These are phyloP conservation scores for Drosophila suzukii DNA, from an alignment of 1,140 invertebrate species.

Conservation along the genomic window DNA sequence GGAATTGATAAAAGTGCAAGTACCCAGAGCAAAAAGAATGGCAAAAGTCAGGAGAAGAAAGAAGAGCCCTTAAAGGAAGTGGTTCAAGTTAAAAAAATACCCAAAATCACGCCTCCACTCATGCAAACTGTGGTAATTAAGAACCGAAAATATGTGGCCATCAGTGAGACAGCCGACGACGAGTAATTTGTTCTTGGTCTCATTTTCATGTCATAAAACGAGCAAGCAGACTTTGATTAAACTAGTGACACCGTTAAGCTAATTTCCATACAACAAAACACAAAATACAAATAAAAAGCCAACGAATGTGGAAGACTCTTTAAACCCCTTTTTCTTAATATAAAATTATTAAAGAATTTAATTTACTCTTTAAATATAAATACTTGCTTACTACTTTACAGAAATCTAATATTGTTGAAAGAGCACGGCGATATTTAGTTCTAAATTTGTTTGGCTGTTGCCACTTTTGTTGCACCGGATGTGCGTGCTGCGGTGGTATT, in stretches of 20 bases:
- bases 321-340: not conserved
- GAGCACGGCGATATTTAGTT: not conserved
- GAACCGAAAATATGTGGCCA: conserved; percentile 53
- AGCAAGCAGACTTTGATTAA: not conserved
- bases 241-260: not conserved
- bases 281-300: not conserved
- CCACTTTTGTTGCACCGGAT: conserved; percentile 47
- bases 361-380: too few species aligned
- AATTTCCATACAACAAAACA: not conserved
- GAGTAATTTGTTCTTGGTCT: not conserved
- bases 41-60: not conserved
- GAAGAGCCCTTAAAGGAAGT: not conserved
- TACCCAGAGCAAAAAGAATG: not conserved
- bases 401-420: not conserved
- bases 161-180: conserved; percentile 45
- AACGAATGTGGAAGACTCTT: not conserved
- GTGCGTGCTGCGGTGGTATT: conserved; percentile 65
- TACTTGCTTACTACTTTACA: not conserved
- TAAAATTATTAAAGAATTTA: too few species aligned
- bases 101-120: conserved; percentile 20
- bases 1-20: not conserved
- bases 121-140: conserved; percentile 54
- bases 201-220: not conserved
- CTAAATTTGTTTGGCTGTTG: conserved; percentile 13
- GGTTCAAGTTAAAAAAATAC: not conserved